Base-by-base conservation (phyloP, 1,140 invertebrate species). In the Bombyx mandarina region DNA sequence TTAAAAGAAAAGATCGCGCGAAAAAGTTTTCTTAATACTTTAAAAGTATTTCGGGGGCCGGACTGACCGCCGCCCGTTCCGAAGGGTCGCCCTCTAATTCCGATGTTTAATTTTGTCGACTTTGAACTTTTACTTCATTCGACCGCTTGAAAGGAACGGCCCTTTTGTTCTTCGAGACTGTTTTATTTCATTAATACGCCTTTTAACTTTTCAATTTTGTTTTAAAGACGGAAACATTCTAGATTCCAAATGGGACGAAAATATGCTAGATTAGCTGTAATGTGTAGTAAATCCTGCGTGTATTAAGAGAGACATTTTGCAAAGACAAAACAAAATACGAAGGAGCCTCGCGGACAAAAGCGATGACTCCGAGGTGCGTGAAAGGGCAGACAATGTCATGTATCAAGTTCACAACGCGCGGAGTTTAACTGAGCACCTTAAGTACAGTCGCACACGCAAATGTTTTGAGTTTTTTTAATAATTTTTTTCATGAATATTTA, bases 371-470 rank as follows among this genome's bases (percentile, higher is more conserved):
- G 62, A 75, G 71, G 73, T 79, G 78, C 77, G 78, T 83, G 75
- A 79, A 67, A 79, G 78, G 73, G 71, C 80, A 78, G 72, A 86
- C 81, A 86, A 86, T 84, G 82, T 86, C 82, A 86, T 78, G 81
- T 84, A 86, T 86, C 82, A 86, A 86, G 82, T 86, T 86, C 82
- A 85, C 60, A 43, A 59, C 63, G 67, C 26, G 26, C 26, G 26
- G 26, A 70, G 75, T 71, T 71, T 73, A 77, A 66, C 77, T 73
- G 72, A 72, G 65, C 73, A 35, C 59, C 68, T 51, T 43, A 49
- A 35, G 72, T 75, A 82, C 73, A 71, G 56, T 77, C 73, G 35
- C 45, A 35, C 50, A 26, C 26, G 6, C n/a, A 10, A 35, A 35
- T 35, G 80, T 86, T 86, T 35, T 35, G 26, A 35, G 26, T 3